Evolutionary conservation across 2,888 invertebrate species (phyloP), one percentile per base, ranked within the genome.

Genomic region (Platypus cylindrus): DNA sequence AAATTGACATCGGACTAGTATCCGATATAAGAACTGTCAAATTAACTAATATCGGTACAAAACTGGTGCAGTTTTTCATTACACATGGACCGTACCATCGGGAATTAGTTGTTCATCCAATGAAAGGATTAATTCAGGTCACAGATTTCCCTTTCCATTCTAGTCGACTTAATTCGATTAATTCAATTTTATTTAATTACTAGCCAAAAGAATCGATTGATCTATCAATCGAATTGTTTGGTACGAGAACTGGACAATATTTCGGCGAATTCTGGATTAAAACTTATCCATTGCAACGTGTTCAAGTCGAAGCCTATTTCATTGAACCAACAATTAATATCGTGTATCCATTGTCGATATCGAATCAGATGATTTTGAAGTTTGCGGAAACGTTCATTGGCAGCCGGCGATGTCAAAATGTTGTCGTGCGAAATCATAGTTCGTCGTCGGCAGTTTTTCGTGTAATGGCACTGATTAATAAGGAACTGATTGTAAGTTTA

Each of bases 221-320:
- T 29, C 38, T 66, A 3, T 50, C 44, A 23, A 47, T 65, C 2
- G 59, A 63, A 46, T 43, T 65, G 5, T 52, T 61, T 8, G 60
- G 62, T 4, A 48, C 49, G 3, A 38, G 48, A 4, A 53, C 56
- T 37, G 66, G 65, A 7, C 37, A 45, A 2, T 61, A 59, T 34
- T 40, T 41, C 14, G 53, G 52, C 15, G 64, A 66, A 48, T 59
- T 68, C 41, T 68, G 67, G 67, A 50, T 61, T n/a, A 60, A 59
- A 48, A 53, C 55, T 8, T 51, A 51, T 7, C 53, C 51, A 0
- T 54, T 58, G 0, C 47, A 52, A 34, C 47, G 57, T 22, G 48
- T 63, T 5, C 41, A 46, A 8, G 46, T 62, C 1, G 44, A 36
- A 5, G 58, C 52, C 5, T 44, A 43, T 4, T 56, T 64, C 3